Percentiles rank a stretch among this genome's conserved stretches.
Evolutionary conservation across 2,888 invertebrate species (phyloP).

Genomic region (Cerceris rybyensis): DNA sequence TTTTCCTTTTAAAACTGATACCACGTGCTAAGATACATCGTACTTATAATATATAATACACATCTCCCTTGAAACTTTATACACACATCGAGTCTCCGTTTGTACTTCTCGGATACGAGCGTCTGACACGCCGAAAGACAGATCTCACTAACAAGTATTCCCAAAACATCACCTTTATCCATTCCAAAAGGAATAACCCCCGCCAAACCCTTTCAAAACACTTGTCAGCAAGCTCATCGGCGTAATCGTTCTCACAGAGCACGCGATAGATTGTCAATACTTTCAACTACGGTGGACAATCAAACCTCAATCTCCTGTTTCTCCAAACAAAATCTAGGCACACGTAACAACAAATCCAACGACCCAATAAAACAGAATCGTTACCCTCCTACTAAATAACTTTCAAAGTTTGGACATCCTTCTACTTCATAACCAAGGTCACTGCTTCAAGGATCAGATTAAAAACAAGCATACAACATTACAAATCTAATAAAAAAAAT

Average conservation of each 20-base stretch:
- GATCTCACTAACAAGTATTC: slow-evolving; percentile 18
- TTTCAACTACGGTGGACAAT: slow-evolving; percentile 7
- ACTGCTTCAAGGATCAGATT: too few relatives aligned
- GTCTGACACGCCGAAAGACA: slow-evolving; percentile 2
- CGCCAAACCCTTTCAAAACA: neutral
- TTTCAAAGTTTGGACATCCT: too few relatives aligned
- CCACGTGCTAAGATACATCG: neutral
- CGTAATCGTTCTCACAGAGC: slow-evolving; percentile 2
- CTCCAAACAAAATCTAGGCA: neutral
- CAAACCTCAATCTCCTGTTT: neutral
- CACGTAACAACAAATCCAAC: too few relatives aligned
- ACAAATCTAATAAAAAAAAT: too few relatives aligned
- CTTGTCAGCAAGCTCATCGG: slow-evolving; percentile 16
- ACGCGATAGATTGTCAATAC: neutral
- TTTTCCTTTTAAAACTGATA: too few relatives aligned
- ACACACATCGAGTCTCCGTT: slow-evolving; percentile 57
- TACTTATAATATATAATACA: slow-evolving; percentile 55
- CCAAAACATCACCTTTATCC: neutral
- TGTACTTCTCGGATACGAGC: slow-evolving; percentile 57
- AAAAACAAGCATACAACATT: too few relatives aligned
- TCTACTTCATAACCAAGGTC: too few relatives aligned
- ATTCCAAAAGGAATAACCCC: too few relatives aligned
- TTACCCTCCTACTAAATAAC: too few relatives aligned
- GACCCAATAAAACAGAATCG: too few relatives aligned
- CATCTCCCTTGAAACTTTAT: slow-evolving; percentile 51